A percentile compares a stretch with the other conserved stretches of the same genome.
phyloP scores from a whole-genome alignment of 2,113 vertebrate genomes.

The Phaethornis superciliosus region DNA sequence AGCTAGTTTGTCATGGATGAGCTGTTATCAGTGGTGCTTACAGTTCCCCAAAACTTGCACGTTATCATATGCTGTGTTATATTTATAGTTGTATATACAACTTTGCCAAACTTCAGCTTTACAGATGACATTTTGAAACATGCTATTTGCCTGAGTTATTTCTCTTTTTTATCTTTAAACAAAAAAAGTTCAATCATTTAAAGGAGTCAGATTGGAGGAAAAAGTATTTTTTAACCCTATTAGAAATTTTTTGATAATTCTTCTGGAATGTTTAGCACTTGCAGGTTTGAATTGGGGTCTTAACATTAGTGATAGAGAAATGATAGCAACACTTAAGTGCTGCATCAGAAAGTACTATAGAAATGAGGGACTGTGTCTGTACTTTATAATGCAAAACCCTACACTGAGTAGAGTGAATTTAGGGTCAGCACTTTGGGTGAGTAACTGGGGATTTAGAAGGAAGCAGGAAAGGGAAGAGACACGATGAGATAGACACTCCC shows the following conservation, averaged over 20 bases:
- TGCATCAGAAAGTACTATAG: not conserved
- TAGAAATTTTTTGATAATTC: not conserved
- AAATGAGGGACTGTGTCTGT: conserved; percentile 36
- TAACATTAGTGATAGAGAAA: not conserved
- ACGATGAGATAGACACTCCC: conserved; percentile 59
- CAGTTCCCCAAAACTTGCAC: not conserved
- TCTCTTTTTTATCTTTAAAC: not conserved
- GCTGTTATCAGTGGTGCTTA: conserved; percentile 2
- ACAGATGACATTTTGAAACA: conserved; percentile 38
- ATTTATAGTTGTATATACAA: conserved; percentile 40
- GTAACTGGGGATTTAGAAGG: conserved; percentile 16
- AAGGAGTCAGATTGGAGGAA: not conserved
- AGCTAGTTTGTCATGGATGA: conserved; percentile 16
- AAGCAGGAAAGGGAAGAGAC: conserved; percentile 50
- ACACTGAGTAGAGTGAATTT: conserved; percentile 35
- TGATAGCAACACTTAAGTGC: not conserved
- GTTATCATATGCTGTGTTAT: not conserved
- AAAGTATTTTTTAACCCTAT: not conserved
- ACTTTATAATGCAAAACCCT: conserved; percentile 20
- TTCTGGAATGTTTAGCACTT: not conserved
- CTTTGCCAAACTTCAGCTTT: conserved; percentile 52
- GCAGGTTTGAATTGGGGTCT: not conserved
- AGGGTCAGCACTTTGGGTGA: conserved; percentile 60
- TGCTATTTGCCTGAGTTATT: conserved; percentile 11
- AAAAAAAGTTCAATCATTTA: not conserved